Evolutionary conservation across 1,140 invertebrate species (phyloP), one percentile per base, ranked within the genome.

Genomic region (Aphelinus certus): DNA sequence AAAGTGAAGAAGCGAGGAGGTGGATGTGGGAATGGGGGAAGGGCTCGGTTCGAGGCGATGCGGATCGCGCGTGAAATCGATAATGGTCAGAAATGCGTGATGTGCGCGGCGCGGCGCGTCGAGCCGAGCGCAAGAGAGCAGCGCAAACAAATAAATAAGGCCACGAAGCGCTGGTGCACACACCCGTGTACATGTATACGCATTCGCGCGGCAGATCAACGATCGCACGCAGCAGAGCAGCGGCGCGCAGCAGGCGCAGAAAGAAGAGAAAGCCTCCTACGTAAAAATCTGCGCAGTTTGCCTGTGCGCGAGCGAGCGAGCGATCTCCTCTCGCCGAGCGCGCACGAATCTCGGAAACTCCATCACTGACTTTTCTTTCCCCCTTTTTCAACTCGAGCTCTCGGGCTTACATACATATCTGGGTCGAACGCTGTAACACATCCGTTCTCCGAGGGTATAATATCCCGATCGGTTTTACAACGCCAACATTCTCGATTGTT

Each of bases 281-380:
- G 58, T 43, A 58, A 58, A 58, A 57, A 57, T 10, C 6, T 42
- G 9, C 45, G 45, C 42, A 42, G 6, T 5, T 60, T 43, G 45
- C 42, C 58, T 60, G 45, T 43, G 58, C 26, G 26, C 26, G 26
- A 26, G 26, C 26, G 26, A 26, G 26, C 26, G 26, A 26, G 26
- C 26, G 26, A 26, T 26, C 58, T 60, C 7, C n/a, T 42, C 58
- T 60, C 42, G 1, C 42, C 1, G 4, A 43, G 58, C 2, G 58
- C 58, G 58, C 26, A 60, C 45, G 58, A 60, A 60, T 60, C 58
- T 60, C 58, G 58, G 42, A 60, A 60, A 60, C 58, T 60, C 58
- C 58, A 26, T 26, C 45, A 60, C 58, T 26, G 42, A 43, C 45
- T 60, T 4, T 43, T 60, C 58, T 60, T 60, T 60, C 58, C 45